Evolutionary conservation across 1,140 invertebrate genomes (phyloP).

Genomic region (Phenacoccus solenopsis): DNA sequence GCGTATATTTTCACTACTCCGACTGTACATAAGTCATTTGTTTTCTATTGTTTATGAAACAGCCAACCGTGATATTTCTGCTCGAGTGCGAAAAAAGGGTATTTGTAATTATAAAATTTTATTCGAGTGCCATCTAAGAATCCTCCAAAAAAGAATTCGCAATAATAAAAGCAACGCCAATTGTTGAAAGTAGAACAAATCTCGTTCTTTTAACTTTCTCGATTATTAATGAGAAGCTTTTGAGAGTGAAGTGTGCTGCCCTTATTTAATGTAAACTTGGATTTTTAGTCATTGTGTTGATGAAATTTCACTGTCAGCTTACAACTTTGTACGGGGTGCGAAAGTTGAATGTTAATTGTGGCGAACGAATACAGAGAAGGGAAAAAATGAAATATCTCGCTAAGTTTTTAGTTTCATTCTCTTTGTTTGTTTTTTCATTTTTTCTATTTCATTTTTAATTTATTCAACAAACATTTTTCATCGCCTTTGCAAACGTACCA

Average conservation of each 20-base stretch:
- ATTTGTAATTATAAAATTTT: not conserved
- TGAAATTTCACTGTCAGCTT: not conserved
- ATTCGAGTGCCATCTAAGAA: not conserved
- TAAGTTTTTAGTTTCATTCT: too few relatives aligned
- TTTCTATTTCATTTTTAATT: too few relatives aligned
- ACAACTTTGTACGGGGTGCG: too few relatives aligned
- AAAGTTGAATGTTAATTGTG: too few relatives aligned
- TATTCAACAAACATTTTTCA: too few relatives aligned
- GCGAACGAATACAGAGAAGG: too few relatives aligned
- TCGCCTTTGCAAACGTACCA: too few relatives aligned
- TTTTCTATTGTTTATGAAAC: not conserved
- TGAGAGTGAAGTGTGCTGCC: not conserved
- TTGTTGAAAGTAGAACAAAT: not conserved
- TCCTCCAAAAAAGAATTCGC: not conserved
- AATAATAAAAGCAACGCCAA: not conserved
- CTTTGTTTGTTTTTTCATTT: too few relatives aligned
- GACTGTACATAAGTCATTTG: not conserved
- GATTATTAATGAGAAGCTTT: slow-evolving; percentile 3
- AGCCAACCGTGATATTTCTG: not conserved
- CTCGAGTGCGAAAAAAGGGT: not conserved
- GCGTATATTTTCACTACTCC: not conserved
- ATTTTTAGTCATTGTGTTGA: not conserved
- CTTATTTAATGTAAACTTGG: not conserved
- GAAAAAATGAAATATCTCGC: too few relatives aligned
- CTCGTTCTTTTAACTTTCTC: not conserved